phyloP scores from a whole-genome alignment of 2,888 invertebrate species.

The Drosophila buzzatii region DNA sequence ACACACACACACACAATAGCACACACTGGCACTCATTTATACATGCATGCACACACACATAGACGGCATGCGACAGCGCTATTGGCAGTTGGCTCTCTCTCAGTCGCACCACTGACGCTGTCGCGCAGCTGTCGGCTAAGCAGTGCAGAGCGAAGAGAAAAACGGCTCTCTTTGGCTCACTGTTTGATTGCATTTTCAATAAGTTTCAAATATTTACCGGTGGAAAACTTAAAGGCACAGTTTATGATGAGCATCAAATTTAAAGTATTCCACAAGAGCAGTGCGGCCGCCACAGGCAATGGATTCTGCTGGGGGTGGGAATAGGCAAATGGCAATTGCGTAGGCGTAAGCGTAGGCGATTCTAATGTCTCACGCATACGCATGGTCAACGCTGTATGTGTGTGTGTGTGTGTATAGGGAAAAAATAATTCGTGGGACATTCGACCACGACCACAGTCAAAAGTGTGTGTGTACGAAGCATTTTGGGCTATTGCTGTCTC shows the following conservation, averaged over 20 bases:
- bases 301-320: conserved; percentile 3
- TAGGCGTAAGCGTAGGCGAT: conserved; percentile 13
- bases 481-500: conserved; percentile 48
- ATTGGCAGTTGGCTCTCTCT: conserved; percentile 25
- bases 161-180: conserved; percentile 32
- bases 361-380: conserved; percentile 24
- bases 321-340: background rate
- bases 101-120: conserved; percentile 33
- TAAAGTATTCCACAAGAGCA: conserved; percentile 29
- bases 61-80: conserved; percentile 29
- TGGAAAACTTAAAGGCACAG: conserved; percentile 15
- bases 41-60: conserved; percentile 12
- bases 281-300: background rate
- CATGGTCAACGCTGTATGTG: conserved; percentile 27
- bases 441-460: conserved; percentile 27
- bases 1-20: background rate
- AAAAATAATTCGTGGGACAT: conserved; percentile 48
- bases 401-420: conserved; percentile 24
- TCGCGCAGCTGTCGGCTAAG: conserved; percentile 43
- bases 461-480: conserved; percentile 30
- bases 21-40: conserved; percentile 4
- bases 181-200: conserved; percentile 35
- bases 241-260: conserved; percentile 11
- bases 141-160: conserved; percentile 47
- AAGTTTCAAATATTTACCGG: conserved; percentile 21